Conservation (phyloP, 2,113 vertebrate species). For the Rhinoptilus africanus region DNA sequence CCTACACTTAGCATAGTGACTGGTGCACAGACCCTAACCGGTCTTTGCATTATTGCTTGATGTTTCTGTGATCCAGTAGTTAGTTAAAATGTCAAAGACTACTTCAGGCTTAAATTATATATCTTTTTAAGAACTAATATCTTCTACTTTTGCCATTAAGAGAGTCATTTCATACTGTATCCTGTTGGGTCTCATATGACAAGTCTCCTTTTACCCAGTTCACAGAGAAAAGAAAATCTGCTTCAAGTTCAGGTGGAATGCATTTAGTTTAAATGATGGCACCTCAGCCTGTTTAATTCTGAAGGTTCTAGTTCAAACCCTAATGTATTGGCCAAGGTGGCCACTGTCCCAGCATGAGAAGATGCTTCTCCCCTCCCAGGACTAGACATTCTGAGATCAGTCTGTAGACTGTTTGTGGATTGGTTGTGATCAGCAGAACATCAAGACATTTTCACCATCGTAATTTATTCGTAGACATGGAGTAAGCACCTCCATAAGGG, state of each 20-base stretch:
- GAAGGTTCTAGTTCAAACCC: neutral
- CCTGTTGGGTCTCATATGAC: neutral
- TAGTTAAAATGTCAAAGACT: neutral
- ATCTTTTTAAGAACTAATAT: neutral
- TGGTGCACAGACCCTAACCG: neutral
- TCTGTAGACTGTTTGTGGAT: neutral
- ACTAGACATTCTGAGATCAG: neutral
- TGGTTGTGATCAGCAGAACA: neutral
- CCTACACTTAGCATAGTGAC: neutral
- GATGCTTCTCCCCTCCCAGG: neutral
- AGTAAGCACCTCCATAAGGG: neutral
- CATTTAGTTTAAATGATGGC: neutral
- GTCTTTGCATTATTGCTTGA: neutral
- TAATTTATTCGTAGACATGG: neutral
- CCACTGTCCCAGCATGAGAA: neutral
- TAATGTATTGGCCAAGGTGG: neutral
- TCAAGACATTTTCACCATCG: neutral
- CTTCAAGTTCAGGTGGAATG: neutral
- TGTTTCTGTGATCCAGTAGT: neutral
- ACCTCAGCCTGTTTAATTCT: neutral
- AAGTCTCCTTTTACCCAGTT: neutral
- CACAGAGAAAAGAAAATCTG: neutral
- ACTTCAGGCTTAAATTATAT: neutral
- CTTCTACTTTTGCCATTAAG: neutral
- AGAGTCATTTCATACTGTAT: neutral